Conservation (phyloP, 2,113 vertebrate genomes). For the Noctilio leporinus region DNA sequence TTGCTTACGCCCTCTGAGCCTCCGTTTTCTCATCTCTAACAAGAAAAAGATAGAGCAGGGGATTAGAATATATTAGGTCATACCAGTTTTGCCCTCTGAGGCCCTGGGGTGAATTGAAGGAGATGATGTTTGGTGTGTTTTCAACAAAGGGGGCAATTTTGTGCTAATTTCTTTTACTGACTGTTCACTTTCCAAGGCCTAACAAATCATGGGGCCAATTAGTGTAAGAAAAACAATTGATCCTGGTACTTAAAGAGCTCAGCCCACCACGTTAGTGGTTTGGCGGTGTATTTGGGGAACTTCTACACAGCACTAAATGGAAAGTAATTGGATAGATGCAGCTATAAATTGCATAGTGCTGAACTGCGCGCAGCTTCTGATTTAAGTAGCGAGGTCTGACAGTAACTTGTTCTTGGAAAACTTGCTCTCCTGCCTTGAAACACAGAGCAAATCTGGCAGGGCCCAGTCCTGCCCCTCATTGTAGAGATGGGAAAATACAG, state of each 20-base stretch:
- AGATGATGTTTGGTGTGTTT: not conserved
- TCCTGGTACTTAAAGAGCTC: slow-evolving; percentile 10
- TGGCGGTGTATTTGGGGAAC: slow-evolving; percentile 25
- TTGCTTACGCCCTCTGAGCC: not conserved
- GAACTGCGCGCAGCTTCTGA: not conserved
- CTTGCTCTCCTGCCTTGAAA: not conserved
- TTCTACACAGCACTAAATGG: slow-evolving; percentile 40
- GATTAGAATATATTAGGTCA: not conserved
- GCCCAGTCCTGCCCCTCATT: not conserved
- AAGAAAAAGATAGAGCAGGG: not conserved
- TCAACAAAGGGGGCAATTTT: not conserved
- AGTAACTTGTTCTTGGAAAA: not conserved
- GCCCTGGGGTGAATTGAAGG: not conserved
- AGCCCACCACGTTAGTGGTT: slow-evolving; percentile 10
- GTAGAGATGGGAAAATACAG: not conserved
- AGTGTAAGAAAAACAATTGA: slow-evolving; percentile 64
- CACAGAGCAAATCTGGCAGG: not conserved
- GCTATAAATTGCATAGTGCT: not conserved
- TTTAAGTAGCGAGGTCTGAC: not conserved
- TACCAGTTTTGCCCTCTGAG: not conserved
- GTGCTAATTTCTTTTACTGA: slow-evolving; percentile 56
- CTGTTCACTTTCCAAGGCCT: slow-evolving; percentile 58
- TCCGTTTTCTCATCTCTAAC: not conserved
- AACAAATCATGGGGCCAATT: slow-evolving; percentile 64
- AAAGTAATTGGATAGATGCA: slow-evolving; percentile 48